phyloP scores from a whole-genome alignment of 2,888 invertebrate species.

The Sycophila texana region DNA sequence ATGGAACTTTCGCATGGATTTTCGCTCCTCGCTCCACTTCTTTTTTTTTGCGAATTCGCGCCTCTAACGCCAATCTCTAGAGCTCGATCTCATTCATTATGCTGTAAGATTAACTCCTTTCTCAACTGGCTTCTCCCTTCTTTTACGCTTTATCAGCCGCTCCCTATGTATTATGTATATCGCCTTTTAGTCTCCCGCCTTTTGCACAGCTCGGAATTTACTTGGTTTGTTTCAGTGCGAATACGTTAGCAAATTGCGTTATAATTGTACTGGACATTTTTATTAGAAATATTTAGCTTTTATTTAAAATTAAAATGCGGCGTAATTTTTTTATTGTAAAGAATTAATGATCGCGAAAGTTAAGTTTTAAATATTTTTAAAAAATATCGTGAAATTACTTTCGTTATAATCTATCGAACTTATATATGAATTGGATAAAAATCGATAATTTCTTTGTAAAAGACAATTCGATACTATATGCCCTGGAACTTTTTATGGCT shows the following conservation, averaged over 20 bases:
- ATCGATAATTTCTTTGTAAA: not conserved
- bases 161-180: not conserved
- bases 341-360: no score
- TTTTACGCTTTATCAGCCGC: constrained; percentile 31
- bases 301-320: no score
- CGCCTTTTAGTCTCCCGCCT: not conserved
- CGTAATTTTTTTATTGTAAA: no score
- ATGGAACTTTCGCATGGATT: constrained; percentile 30
- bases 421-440: not conserved
- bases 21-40: constrained; percentile 10
- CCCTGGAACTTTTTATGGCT: not conserved
- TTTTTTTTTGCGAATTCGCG: constrained; percentile 37
- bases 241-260: no score
- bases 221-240: no score
- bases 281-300: no score
- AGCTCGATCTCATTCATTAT: constrained; percentile 43
- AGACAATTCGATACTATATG: not conserved
- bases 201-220: not conserved
- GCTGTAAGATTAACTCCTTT: constrained; percentile 39
- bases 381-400: not conserved
- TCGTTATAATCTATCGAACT: not conserved
- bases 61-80: constrained; percentile 13
- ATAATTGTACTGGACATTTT: no score
- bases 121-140: constrained; percentile 7
- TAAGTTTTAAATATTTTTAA: no score